Percentiles rank a stretch among this genome's conserved stretches.
phyloP scores from a whole-genome alignment of 2,113 vertebrate species.

The Triplophysa tibetana region DNA sequence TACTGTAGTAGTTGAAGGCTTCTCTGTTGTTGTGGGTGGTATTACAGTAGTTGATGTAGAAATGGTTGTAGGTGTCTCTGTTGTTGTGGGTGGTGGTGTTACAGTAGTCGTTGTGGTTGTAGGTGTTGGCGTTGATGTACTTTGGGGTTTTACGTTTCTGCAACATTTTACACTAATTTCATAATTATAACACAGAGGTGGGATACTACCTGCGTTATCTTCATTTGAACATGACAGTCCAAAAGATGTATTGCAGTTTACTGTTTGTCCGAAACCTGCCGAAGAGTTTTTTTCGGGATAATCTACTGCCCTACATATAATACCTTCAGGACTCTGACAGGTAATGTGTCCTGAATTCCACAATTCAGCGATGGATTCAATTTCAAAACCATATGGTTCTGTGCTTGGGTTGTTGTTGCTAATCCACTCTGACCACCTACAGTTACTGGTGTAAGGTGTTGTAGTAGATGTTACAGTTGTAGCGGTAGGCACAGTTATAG shows the following conservation, averaged over 20 bases:
- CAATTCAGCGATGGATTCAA: neutral
- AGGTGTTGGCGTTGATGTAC: no score
- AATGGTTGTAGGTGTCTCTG: no score
- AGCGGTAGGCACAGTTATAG: no score
- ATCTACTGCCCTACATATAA: slow-evolving; percentile 15
- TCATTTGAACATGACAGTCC: slow-evolving; percentile 20
- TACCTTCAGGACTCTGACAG: neutral
- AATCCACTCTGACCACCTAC: slow-evolving; percentile 3
- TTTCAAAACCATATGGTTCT: neutral
- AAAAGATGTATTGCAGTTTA: neutral
- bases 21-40: neutral
- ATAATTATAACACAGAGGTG: slow-evolving; percentile 9
- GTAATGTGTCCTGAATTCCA: neutral
- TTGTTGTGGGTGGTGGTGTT: no score
- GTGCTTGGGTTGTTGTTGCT: neutral
- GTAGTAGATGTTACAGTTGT: no score
- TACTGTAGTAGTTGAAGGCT: neutral
- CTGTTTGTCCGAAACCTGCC: accelerated
- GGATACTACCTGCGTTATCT: neutral
- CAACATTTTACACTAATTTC: slow-evolving; percentile 2
- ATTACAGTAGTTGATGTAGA: neutral
- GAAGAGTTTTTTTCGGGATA: neutral
- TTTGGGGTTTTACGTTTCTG: no score
- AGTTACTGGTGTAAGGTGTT: neutral
- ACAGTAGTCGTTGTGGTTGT: neutral